Evolutionary conservation across 2,888 invertebrate species (phyloP).

Genomic region (Merodon equestris): DNA sequence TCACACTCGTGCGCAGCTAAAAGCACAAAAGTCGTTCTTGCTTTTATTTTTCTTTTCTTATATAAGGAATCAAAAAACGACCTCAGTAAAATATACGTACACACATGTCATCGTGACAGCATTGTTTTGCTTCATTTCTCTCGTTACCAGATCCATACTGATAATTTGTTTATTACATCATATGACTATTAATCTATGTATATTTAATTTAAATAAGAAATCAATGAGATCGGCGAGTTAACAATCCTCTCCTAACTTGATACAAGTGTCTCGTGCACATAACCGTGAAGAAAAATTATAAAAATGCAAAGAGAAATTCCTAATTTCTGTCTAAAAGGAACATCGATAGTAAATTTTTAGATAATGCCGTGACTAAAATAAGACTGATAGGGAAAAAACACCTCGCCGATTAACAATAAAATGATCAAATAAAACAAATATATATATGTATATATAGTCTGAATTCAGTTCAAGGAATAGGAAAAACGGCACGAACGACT

Average conservation of each 20-base stretch:
- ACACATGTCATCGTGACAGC: background rate
- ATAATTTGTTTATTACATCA: constrained; percentile 13
- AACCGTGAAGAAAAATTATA: constrained; percentile 20
- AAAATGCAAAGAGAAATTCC: constrained; percentile 8
- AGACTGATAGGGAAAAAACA: constrained; percentile 11
- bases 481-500: too few relatives aligned
- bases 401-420: constrained; percentile 59
- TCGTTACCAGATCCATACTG: constrained; percentile 23
- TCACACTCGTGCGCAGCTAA: constrained; percentile 28
- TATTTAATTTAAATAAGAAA: constrained; percentile 42
- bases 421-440: constrained; percentile 13
- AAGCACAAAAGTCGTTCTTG: constrained; percentile 51
- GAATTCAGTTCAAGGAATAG: constrained; percentile 37
- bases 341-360: too few relatives aligned
- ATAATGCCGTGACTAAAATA: too few relatives aligned
- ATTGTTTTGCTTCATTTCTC: constrained; percentile 7
- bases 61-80: constrained; percentile 44
- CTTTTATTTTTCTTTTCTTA: constrained; percentile 10
- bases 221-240: constrained; percentile 62
- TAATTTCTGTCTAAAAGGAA: too few relatives aligned
- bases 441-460: background rate
- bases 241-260: constrained; percentile 50
- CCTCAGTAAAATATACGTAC: constrained; percentile 16
- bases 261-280: constrained; percentile 46
- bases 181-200: constrained; percentile 40